Evolutionary conservation across 2,797 vertebrate genomes (phyloP).

Genomic region (Hippoglossus hippoglossus): DNA sequence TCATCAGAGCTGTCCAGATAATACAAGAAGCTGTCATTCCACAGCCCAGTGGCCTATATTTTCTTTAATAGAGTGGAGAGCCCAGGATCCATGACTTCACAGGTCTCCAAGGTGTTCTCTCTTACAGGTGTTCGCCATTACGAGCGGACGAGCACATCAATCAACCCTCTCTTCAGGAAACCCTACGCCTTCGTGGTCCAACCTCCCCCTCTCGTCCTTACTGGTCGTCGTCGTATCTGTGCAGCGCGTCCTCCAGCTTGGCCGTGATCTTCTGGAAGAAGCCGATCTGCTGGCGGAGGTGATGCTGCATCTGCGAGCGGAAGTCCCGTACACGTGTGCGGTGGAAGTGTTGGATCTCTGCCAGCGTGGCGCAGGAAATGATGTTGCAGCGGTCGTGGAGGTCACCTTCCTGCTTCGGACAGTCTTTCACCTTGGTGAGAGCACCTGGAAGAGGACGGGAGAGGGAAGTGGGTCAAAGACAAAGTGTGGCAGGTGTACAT

Average conservation of each 20-base stretch:
- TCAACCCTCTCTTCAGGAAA: not conserved
- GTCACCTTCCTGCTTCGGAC: conserved; percentile 90
- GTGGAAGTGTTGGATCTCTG: conserved; percentile 99
- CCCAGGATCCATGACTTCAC: conserved; percentile 15
- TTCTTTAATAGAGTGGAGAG: not conserved
- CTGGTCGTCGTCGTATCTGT: conserved; percentile 90
- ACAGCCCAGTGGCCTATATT: conserved; percentile 34
- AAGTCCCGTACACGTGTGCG: conserved; percentile 96
- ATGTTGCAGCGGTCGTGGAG: conserved; percentile 97
- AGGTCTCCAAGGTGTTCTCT: conserved; percentile 14
- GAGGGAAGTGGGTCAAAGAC: not conserved
- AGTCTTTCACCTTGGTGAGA: conserved; percentile 98
- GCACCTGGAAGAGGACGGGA: conserved; percentile 85
- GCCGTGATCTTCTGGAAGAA: conserved; percentile 98
- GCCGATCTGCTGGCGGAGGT: conserved; percentile 94
- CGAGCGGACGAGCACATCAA: conserved; percentile 13
- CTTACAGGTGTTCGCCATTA: conserved; percentile 22
- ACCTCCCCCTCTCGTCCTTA: conserved; percentile 26
- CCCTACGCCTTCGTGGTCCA: not conserved
- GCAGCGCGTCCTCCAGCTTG: conserved; percentile 94
- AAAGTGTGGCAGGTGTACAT: not conserved
- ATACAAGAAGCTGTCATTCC: conserved; percentile 44
- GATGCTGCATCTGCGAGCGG: conserved; percentile 96
- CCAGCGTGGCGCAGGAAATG: conserved; percentile 96
- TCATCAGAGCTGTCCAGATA: conserved; percentile 60